Base-by-base conservation (phyloP, 2,797 vertebrate genomes). In the Hybognathus amarus region DNA sequence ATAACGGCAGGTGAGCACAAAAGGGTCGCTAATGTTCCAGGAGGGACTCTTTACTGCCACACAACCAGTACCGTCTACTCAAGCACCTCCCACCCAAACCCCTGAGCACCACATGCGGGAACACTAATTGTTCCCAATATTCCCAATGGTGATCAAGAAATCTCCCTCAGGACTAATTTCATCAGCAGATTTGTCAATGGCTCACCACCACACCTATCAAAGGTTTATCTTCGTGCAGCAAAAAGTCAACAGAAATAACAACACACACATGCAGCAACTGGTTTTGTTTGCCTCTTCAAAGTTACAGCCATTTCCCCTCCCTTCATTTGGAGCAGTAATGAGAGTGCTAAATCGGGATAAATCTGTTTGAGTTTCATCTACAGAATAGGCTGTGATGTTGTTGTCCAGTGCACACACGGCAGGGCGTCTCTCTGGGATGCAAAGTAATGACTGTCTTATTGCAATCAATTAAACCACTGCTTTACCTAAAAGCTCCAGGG, bases 401-500 rank as follows among this genome's bases (percentile, higher is more conserved):
- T 47, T 81, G 81, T 77, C 73, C 74, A 59, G 64, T n/a, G 24
- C 73, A 77, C 73, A 83, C 81, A 61, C 73, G 22, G 81, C 63
- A 69, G 79, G 79, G 68, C 27, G 30, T 74, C 74, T 83, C 82
- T 83, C 82, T 40, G 50, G 74, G 82, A 59, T 59, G 40, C 52
- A 82, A 80, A 87, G 74, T 83, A 83, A 85, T 77, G 64, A 85
- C 69, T 75, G 79, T 66, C 76, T 87, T 79, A 82, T 76, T 84
- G 79, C 50, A 11, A 64, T 54, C 68, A 84, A 82, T 83, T 82
- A 83, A 83, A 82, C 75, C 74, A 11, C 80, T 76, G 76, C 66
- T 82, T 77, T 70, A 27, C 63, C 47, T 54, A 17, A 73, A 74
- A 74, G 27, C 67, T 83, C 36, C 79, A 64, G 73, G 79, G 73